Base-by-base conservation (phyloP, 2,113 vertebrate genomes). In the Spilogale gracilis region DNA sequence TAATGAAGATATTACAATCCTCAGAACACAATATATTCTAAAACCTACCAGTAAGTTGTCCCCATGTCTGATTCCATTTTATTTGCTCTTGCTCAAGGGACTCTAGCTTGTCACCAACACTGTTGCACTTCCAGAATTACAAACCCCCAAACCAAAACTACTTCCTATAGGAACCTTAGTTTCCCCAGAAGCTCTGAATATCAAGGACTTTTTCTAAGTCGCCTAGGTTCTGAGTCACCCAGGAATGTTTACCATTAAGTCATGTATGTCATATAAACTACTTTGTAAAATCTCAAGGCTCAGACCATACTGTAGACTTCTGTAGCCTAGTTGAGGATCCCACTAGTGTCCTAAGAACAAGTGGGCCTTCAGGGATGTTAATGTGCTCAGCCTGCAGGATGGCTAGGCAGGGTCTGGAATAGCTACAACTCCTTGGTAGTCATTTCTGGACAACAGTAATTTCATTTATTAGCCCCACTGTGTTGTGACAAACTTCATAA, bases 41-140 rank as follows among this genome's bases (percentile, higher is more conserved):
- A 90, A 92, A 93, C 23, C 48, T 13, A 85, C 38, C 80, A 89
- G n/a, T 65, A 85, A 54, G n/a, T 18, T 67, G 17, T 58, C n/a
- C 48, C 48, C 84, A 86, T 25, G 50, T 89, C 52, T 54, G 54
- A 80, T 56, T 80, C 79, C 48, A 48, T 58, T 65, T 83, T 32
- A 89, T 89, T 89, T 93, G 89, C 69, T 69, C n/a, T 92, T 89
- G 43, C 48, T 82, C 16, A 92, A 13, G 54, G 83, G 56, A 56
- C n/a, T 56, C 80, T 5, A 67, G 11, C 76, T n/a, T 79, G 13
- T 60, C 48, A 91, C 4, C 20, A 79, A 80, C 43, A 81, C 0
- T 50, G n/a, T 16, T 65, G 80, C 18, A 81, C 63, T 71, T 97
- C 23, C 27, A 60, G 89, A 94, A 92, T 82, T 86, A 60, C 1